Evolutionary conservation across 2,888 invertebrate genomes (phyloP), one percentile per base, ranked within the genome.

Genomic region (Synergus gifuensis): DNA sequence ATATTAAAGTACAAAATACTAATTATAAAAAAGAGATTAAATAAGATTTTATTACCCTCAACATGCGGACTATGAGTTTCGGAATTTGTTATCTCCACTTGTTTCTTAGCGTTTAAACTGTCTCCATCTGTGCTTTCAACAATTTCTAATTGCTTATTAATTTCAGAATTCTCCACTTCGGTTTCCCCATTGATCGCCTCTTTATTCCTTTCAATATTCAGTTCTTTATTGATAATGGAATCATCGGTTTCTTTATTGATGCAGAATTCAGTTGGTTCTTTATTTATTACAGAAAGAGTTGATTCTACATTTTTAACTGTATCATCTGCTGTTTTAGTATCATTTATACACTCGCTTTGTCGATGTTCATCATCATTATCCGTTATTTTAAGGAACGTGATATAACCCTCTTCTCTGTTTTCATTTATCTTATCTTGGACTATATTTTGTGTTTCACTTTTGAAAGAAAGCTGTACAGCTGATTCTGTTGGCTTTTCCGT

Each of bases 31-130:
- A 54, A 40, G 12, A n/a, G 42, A 62, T 60, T 4, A 60, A 22
- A 18, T 62, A 5, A 63, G 18, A 16, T 46, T 58, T 40, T 54
- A 46, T 77, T 79, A 82, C 82, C 76, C 76, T 82, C 81, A 14
- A 63, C 63, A 67, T 64, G 22, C 16, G 69, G 14, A 69, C 40
- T 22, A 44, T 42, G 36, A 58, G 14, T 4, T 66, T 81, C 81
- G 76, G 79, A 12, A 58, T 22, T 64, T 78, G 67, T 54, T 69
- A 36, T 54, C 18, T 54, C 42, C 12, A 7, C 42, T 18, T 79
- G 49, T 54, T 36, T 73, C n/a, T 73, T 58, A 36, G 11, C 58
- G 8, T 58, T 58, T 12, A 44, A 4, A 18, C 36, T 78, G 7
- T 67, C n/a, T 46, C 14, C 46, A 63, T 77, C 16, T 64, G n/a